Evolutionary conservation across 2,113 vertebrate genomes (phyloP).

Genomic region (Xenopus tropicalis): DNA sequence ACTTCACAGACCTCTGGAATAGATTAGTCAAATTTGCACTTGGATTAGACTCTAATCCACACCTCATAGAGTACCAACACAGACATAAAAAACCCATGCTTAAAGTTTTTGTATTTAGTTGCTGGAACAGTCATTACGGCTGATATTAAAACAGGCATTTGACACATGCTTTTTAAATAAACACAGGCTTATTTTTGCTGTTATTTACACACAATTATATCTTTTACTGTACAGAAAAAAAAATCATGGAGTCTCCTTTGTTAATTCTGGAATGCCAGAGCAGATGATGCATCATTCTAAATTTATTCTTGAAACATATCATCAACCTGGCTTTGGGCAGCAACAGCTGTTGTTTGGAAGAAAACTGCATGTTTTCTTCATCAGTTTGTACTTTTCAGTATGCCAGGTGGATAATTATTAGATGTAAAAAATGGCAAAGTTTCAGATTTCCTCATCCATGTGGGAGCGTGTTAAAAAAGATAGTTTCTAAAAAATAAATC

Average conservation of each 20-base stretch:
- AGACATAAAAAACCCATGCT: too few relatives aligned
- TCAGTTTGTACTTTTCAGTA: neutral
- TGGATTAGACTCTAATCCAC: too few relatives aligned
- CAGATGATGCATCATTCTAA: conserved; percentile 2
- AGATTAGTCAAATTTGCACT: too few relatives aligned
- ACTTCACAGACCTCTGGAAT: too few relatives aligned
- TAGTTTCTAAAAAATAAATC: neutral
- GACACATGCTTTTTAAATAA: too few relatives aligned
- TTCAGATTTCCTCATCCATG: neutral
- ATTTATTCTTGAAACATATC: neutral
- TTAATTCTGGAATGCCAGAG: neutral
- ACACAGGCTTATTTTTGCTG: too few relatives aligned
- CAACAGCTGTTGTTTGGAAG: neutral
- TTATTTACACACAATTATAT: too few relatives aligned
- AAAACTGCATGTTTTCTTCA: neutral
- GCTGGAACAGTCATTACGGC: too few relatives aligned
- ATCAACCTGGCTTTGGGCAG: neutral
- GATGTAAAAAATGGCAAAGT: neutral
- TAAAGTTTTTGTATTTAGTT: too few relatives aligned
- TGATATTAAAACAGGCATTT: too few relatives aligned
- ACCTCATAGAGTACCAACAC: too few relatives aligned
- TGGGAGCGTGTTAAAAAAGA: neutral
- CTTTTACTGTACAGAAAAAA: neutral
- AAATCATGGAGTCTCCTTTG: neutral
- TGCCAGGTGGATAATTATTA: neutral